Evolutionary conservation across 2,797 vertebrate species (phyloP), one percentile per base, ranked within the genome.

Genomic region (Esox masquinongy): DNA sequence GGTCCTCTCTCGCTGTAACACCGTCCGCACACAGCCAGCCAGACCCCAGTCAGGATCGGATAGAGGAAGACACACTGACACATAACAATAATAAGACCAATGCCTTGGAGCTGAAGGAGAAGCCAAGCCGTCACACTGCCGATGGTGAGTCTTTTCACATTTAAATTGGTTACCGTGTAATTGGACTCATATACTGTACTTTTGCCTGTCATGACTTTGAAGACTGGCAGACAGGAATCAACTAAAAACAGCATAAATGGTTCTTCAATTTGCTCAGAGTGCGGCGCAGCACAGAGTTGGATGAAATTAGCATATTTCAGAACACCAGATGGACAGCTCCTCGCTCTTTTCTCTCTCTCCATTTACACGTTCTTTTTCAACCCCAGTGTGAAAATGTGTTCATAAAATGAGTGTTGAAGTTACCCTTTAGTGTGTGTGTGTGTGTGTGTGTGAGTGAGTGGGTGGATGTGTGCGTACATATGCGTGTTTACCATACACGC

Each of bases 71-170:
- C 31, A 83, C 85, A 0, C 72, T 82, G 0, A 88, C 77, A 43
- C 91, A 92, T 77, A 93, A 93, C 69, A 93, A 93, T 88, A 92
- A 93, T 88, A 92, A 85, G 75, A 86, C 90, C 76, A 84, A 85
- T 8, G 74, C 63, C 70, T 67, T 72, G 4, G 88, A 89, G 15
- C 47, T 73, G n/a, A 87, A 84, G 71, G 85, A 84, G 70, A 88
- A 82, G 84, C 83, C 77, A 0, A 85, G 88, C 72, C 86, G 80
- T 78, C 84, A 80, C 50, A 72, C 15, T 43, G 87, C 84, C 4
- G 80, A 88, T 2, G 93, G 91, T 93, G 82, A 89, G 91, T 89
- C 24, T 73, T 87, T 67, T 83, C 73, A 71, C 80, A 83, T 56
- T 34, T 50, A 36, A 9, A 34, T 34, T 68, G 1, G 8, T 19